Percentiles rank a stretch among this genome's conserved stretches.
phyloP scores from a whole-genome alignment of 1,140 invertebrate genomes.

The Drosophila insularis region DNA sequence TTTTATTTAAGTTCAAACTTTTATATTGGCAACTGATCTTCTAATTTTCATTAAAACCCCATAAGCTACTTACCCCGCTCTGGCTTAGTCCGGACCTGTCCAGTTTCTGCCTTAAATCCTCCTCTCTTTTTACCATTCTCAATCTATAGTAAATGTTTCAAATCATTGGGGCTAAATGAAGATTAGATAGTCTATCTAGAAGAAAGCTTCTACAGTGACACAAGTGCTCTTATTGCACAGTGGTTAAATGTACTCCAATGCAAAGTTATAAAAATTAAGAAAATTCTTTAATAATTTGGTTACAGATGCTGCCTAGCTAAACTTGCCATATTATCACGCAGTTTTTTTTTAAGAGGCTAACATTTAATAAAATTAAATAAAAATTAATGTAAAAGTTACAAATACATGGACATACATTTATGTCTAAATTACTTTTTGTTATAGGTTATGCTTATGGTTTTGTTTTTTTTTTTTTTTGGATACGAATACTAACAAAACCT shows the following conservation, averaged over 20 bases:
- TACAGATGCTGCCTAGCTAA: slow-evolving; percentile 51
- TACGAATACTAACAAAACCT: slow-evolving; percentile 64
- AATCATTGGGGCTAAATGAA: too few species aligned
- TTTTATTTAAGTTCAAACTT: too few species aligned
- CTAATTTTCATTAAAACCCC: too few species aligned
- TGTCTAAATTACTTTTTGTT: background rate
- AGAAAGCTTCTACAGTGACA: too few species aligned
- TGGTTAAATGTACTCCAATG: background rate
- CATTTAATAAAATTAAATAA: slow-evolving; percentile 56
- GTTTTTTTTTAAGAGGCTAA: slow-evolving; percentile 59
- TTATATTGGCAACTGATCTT: too few species aligned
- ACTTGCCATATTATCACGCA: slow-evolving; percentile 39
- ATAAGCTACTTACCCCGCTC: too few species aligned
- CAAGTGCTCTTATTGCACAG: too few species aligned
- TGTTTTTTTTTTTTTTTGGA: slow-evolving; percentile 34
- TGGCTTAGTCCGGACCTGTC: too few species aligned
- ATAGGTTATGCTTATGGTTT: slow-evolving; percentile 11
- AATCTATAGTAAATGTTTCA: too few species aligned
- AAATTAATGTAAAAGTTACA: slow-evolving; percentile 9
- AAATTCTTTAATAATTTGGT: slow-evolving; percentile 9
- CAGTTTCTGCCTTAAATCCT: too few species aligned
- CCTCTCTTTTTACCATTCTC: too few species aligned
- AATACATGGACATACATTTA: background rate
- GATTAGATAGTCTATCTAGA: too few species aligned
- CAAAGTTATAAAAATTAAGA: background rate